Evolutionary conservation across 1,140 invertebrate species (phyloP).

Genomic region (Drosophila kikkawai): DNA sequence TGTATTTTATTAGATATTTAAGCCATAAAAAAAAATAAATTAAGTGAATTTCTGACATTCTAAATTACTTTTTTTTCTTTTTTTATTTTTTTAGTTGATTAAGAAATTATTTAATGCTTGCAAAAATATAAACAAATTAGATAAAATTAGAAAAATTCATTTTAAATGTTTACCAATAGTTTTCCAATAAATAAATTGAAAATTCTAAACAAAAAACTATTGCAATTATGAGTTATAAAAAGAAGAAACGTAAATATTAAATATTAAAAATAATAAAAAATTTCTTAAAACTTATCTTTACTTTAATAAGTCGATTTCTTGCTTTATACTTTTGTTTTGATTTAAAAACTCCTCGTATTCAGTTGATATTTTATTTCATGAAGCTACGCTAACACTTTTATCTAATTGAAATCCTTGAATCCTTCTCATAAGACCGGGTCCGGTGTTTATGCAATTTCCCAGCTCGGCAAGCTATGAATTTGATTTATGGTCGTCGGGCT

Average conservation of each 20-base stretch:
- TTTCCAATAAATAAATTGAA: neutral
- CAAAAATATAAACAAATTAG: too few relatives aligned
- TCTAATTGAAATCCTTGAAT: constrained; percentile 12
- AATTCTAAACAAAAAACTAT: neutral
- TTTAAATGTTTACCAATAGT: neutral
- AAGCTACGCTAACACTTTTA: neutral
- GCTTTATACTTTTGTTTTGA: neutral
- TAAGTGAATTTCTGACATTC: neutral
- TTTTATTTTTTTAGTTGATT: neutral
- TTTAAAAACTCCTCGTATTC: neutral
- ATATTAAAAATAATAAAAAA: too few relatives aligned
- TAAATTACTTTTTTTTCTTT: neutral
- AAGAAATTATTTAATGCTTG: neutral
- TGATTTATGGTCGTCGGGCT: constrained; percentile 56
- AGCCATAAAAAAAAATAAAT: too few relatives aligned
- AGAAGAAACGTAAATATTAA: neutral
- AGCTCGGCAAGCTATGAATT: constrained; percentile 56
- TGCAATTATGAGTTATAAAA: neutral
- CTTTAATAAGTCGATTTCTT: neutral
- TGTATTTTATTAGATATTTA: too few relatives aligned
- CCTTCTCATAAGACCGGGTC: neutral
- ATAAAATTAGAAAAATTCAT: neutral
- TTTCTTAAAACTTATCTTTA: neutral
- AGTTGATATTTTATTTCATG: too few relatives aligned
- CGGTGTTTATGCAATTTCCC: constrained; percentile 40